A percentile compares a stretch with the other conserved stretches of the same genome.
These are phyloP conservation scores for Herminia tarsipennalis DNA, from an alignment of 2,888 invertebrate genomes.

Conservation along the genomic window DNA sequence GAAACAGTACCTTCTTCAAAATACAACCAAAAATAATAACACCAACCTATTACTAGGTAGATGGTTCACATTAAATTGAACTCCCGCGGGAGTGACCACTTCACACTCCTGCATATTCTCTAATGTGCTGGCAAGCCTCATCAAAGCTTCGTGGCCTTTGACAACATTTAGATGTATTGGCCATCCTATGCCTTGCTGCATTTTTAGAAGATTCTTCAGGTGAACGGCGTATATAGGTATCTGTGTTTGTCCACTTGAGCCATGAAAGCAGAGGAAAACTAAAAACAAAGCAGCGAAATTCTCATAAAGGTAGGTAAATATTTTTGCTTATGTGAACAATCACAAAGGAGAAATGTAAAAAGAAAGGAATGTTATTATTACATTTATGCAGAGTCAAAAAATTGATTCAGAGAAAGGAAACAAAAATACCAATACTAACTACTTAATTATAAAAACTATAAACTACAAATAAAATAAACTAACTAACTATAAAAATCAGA, in stretches of 20 bases:
- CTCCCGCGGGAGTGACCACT: conserved; percentile 62
- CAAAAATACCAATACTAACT: too few relatives aligned
- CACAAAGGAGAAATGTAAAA: too few relatives aligned
- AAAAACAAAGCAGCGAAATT: conserved; percentile 17
- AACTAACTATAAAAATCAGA: too few relatives aligned
- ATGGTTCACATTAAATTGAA: conserved; percentile 52
- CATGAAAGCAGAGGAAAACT: conserved; percentile 33
- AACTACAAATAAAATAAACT: too few relatives aligned
- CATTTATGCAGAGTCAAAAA: too few relatives aligned
- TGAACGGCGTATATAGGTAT: conserved; percentile 45
- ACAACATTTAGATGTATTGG: conserved; percentile 60
- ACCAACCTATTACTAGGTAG: conserved; percentile 64
- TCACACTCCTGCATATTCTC: conserved; percentile 57
- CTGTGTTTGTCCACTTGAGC: conserved; percentile 32
- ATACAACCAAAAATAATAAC: background rate
- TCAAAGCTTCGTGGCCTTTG: conserved; percentile 66
- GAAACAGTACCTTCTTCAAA: too few relatives aligned
- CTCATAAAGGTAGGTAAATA: too few relatives aligned
- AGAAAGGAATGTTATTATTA: too few relatives aligned
- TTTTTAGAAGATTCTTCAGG: conserved; percentile 57
- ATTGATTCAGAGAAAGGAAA: too few relatives aligned
- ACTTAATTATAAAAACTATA: too few relatives aligned
- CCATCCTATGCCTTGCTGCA: conserved; percentile 73
- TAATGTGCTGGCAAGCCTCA: conserved; percentile 55
- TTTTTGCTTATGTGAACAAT: too few relatives aligned